Conservation (phyloP, 2,888 invertebrate genomes). For the Habrosyne pyritoides region DNA sequence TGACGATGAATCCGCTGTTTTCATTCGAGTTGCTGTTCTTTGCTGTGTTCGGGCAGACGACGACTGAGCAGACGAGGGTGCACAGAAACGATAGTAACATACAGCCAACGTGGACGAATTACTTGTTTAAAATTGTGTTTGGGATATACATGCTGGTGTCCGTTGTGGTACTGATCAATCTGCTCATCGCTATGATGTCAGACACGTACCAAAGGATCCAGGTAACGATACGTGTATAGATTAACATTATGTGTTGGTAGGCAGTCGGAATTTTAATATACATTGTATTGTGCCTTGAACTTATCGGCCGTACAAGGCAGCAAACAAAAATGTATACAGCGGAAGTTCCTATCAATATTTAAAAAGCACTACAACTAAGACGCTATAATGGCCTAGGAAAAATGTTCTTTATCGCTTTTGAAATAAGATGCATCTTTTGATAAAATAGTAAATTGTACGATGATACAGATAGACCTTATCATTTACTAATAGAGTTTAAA, state of each 20-base stretch:
- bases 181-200: conserved; percentile 99
- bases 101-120: conserved; percentile 93
- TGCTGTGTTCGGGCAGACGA: conserved; percentile 98
- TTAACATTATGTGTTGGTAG: conserved; percentile 6
- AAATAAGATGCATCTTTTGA: too few species aligned
- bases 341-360: not conserved
- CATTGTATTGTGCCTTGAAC: not conserved
- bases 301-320: not conserved
- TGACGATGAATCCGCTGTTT: conserved; percentile 94
- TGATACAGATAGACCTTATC: too few species aligned
- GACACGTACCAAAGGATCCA: conserved; percentile 99
- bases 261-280: not conserved
- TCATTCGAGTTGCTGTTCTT: conserved; percentile 99
- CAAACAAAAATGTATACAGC: too few species aligned
- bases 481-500: too few species aligned
- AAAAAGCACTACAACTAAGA: too few species aligned
- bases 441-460: too few species aligned
- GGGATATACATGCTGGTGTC: conserved; percentile 99
- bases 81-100: conserved; percentile 85
- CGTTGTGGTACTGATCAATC: conserved; percentile 99
- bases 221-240: conserved; percentile 82
- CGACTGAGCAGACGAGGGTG: conserved; percentile 87
- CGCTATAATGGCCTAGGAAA: too few species aligned
- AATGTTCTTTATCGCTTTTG: too few species aligned
- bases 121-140: conserved; percentile 93